phyloP scores from a whole-genome alignment of 92 coral and sea anemone genomes.

The Phymanthus crucifer region DNA sequence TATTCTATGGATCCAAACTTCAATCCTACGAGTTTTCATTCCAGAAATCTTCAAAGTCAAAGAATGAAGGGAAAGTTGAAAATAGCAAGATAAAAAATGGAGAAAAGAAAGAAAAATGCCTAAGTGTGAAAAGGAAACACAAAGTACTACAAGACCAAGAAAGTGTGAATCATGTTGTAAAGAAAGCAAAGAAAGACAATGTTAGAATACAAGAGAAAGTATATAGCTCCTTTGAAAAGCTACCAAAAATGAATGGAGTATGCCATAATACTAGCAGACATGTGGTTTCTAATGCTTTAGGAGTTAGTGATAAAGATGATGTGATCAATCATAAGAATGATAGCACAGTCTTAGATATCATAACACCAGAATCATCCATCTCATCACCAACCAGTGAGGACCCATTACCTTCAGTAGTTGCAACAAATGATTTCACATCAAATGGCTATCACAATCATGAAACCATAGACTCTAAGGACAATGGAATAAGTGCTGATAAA shows the following conservation, averaged over 20 bases:
- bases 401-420: neutral
- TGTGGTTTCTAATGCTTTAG: neutral
- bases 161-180: neutral
- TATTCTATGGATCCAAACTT: constrained; percentile 52
- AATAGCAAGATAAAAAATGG: constrained; percentile 1
- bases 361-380: constrained; percentile 34
- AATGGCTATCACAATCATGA: neutral
- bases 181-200: constrained; percentile 20
- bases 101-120: neutral
- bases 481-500: neutral
- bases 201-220: neutral
- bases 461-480: neutral
- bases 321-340: neutral
- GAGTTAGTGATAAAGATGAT: neutral
- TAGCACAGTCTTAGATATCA: constrained; percentile 4
- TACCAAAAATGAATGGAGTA: neutral
- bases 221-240: neutral
- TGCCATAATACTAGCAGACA: neutral
- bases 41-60: neutral
- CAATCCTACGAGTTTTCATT: constrained; percentile 20
- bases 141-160: neutral
- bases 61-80: neutral
- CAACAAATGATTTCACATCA: neutral
- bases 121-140: constrained; percentile 17
- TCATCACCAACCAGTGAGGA: constrained; percentile 3